phyloP scores from a whole-genome alignment of 2,113 vertebrate species.

The Elachura formosa region DNA sequence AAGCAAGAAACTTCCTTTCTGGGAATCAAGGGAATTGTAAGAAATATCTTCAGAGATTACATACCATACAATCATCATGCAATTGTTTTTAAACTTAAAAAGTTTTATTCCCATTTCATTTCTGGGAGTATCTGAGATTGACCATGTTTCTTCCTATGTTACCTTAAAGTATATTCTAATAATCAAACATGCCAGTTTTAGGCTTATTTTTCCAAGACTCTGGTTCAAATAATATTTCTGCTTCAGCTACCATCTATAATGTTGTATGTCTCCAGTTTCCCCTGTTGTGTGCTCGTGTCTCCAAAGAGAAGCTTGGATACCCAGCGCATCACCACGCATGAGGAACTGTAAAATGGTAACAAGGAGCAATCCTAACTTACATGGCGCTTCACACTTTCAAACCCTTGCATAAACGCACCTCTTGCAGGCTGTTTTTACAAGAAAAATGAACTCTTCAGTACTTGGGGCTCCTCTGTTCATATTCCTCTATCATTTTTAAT shows the following conservation, averaged over 20 bases:
- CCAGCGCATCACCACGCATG: no score
- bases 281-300: neutral
- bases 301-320: neutral
- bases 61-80: neutral
- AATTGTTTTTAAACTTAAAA: neutral
- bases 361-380: neutral
- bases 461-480: neutral
- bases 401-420: accelerated
- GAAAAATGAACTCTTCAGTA: neutral
- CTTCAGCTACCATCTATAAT: neutral
- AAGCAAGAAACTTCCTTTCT: neutral
- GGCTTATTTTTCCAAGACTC: neutral
- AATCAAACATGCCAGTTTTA: neutral
- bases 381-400: accelerated
- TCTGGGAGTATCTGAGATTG: neutral
- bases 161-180: neutral
- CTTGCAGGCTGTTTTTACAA: neutral
- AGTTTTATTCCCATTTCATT: neutral
- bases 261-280: neutral
- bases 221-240: neutral
- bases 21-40: neutral
- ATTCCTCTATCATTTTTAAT: neutral
- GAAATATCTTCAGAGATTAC: neutral
- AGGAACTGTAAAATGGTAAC: neutral
- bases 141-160: neutral